phyloP scores from a whole-genome alignment of 53 echinoderm and acorn worm genomes.

The Actinopyga echinites region DNA sequence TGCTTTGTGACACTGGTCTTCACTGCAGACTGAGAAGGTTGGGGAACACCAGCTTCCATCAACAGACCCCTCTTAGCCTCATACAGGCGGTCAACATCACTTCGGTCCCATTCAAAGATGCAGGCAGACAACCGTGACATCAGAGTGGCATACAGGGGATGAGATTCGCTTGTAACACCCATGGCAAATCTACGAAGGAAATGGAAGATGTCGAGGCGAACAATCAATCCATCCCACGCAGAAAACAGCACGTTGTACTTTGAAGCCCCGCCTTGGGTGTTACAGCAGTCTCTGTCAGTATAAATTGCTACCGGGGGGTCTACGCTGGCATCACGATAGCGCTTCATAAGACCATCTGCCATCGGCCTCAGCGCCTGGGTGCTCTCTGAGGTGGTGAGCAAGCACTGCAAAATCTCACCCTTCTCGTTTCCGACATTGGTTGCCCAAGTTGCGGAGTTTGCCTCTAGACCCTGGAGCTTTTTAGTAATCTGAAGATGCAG shows the following conservation, averaged over 20 bases:
- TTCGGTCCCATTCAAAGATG: constrained; percentile 57
- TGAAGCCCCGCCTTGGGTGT: constrained; percentile 35
- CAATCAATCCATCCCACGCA: constrained; percentile 55
- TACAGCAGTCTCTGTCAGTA: constrained; percentile 74
- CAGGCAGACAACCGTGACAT: constrained; percentile 49
- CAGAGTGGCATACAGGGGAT: constrained; percentile 59
- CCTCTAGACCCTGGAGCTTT: constrained; percentile 48
- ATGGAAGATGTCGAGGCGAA: constrained; percentile 73
- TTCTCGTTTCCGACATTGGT: constrained; percentile 70
- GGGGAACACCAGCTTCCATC: too few species aligned
- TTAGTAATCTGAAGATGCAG: constrained; percentile 42
- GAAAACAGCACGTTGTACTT: constrained; percentile 31
- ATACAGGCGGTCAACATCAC: background rate
- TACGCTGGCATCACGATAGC: constrained; percentile 46
- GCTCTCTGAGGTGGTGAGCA: constrained; percentile 62
- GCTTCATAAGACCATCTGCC: constrained; percentile 51
- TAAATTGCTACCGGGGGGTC: constrained; percentile 59
- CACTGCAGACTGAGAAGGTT: too few species aligned
- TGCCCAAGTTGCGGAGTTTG: constrained; percentile 52
- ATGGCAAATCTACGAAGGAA: constrained; percentile 66
- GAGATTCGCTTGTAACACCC: constrained; percentile 47
- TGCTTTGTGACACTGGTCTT: background rate
- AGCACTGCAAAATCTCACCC: constrained; percentile 57
- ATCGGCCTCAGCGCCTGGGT: constrained; percentile 20
- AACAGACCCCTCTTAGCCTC: background rate